phyloP scores from a whole-genome alignment of 64 coral and sea anemone species.

The Cladopsammia gracilis region DNA sequence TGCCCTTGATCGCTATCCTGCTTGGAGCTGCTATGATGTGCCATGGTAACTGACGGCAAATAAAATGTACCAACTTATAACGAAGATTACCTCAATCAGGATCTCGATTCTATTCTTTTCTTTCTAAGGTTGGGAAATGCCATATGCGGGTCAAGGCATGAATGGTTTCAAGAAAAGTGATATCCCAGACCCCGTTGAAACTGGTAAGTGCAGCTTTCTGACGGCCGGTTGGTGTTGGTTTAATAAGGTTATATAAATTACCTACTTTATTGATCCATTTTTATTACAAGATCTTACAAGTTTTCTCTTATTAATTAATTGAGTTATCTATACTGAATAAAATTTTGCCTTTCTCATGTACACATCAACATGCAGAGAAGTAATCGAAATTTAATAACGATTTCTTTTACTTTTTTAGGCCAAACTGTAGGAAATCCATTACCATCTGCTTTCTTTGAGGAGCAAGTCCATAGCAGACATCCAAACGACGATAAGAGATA shows the following conservation, averaged over 20 bases:
- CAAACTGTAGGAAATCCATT: slow-evolving; percentile 42
- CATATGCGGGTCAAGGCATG: slow-evolving; percentile 27
- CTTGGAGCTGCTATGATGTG: background rate
- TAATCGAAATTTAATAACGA: background rate
- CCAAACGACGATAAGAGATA: slow-evolving; percentile 89
- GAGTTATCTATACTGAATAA: too few species aligned
- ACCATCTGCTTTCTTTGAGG: slow-evolving; percentile 43
- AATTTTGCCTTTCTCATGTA: background rate
- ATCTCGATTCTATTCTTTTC: background rate
- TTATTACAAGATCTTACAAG: too few species aligned
- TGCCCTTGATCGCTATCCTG: slow-evolving; percentile 3
- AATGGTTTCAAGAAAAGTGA: slow-evolving; percentile 34
- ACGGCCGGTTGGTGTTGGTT: too few species aligned
- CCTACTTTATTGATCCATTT: too few species aligned
- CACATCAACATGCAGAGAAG: background rate
- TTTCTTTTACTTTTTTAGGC: background rate
- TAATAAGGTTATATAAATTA: too few species aligned
- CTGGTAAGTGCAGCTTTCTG: background rate
- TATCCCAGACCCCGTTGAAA: slow-evolving; percentile 4
- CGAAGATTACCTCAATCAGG: background rate
- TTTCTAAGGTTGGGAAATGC: slow-evolving; percentile 40
- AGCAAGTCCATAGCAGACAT: slow-evolving; percentile 57
- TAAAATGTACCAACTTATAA: background rate
- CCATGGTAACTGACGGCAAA: background rate
- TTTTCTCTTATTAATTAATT: too few species aligned